Base-by-base conservation (phyloP, 2,797 vertebrate species). In the Muraenolepis orangiensis region DNA sequence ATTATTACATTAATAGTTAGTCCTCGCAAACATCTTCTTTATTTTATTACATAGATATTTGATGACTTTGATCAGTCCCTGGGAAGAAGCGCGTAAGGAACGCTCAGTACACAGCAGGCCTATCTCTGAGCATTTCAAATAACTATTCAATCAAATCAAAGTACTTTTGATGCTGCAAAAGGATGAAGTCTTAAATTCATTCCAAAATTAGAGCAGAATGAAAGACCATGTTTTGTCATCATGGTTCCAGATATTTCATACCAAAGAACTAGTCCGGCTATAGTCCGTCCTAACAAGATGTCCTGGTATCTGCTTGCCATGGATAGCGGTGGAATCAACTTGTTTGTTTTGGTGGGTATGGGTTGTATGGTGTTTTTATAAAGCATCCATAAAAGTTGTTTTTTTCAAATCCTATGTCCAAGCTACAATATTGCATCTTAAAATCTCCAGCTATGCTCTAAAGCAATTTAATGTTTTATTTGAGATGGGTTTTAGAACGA, bases 261-360 rank as follows among this genome's bases (percentile, higher is more conserved):
- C 78, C 82, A 38, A 69, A 82, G 83, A 90, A 91, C 92, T 1
- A 34, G 70, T 76, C 82, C n/a, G n/a, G n/a, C n/a, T n/a, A 74
- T 20, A 20, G 29, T 77, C 28, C 16, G 20, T 38, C 5, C 1
- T 38, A 57, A 57, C 51, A 57, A 57, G 8, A 64, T 57, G 16
- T 57, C 20, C 51, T n/a, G 26, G 51, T 57, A 23, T 57, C 7
- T 57, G 10, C 42, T 51, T 51, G 42, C 6, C 1, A n/a, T 23
- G 51, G 51, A 18, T 51, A 18, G 42, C 6, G 1, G 51, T 23
- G 51, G 51, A 18, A 23, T 57, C 10, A 8, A n/a, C 20, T 23
- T 57, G 51, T 18, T 18, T 16, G 3, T 51, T 51, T 51, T 66
- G 61, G 29, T 66, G 3, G 29, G 26, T 30, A 5, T 14, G 11